phyloP scores from a whole-genome alignment of 2,888 invertebrate species.

The Cephonodes hylas region DNA sequence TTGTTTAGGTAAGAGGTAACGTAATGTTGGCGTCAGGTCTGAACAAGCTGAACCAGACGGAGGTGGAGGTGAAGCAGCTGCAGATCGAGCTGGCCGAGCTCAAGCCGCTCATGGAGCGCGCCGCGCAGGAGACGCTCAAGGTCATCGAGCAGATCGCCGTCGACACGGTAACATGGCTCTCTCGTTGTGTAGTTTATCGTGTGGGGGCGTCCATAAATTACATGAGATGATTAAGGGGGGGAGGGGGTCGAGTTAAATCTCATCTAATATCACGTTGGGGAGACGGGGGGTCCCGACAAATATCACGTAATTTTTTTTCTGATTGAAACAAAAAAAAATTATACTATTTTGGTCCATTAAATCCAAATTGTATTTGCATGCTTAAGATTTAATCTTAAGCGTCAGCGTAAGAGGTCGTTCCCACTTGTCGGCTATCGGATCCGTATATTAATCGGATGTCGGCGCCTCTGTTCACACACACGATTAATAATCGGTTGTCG shows the following conservation, averaged over 20 bases:
- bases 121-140: conserved; percentile 89
- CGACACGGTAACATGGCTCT: conserved; percentile 81
- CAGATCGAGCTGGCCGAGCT: conserved; percentile 89
- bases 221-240: too few species aligned
- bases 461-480: too few species aligned
- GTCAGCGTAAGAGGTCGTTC: not conserved
- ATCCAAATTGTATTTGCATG: too few species aligned
- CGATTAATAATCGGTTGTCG: too few species aligned
- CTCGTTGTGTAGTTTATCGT: not conserved
- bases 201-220: too few species aligned
- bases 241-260: too few species aligned
- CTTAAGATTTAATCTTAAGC: too few species aligned
- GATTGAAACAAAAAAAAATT: not conserved
- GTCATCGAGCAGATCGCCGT: conserved; percentile 89
- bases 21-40: conserved; percentile 81
- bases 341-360: not conserved
- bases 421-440: not conserved
- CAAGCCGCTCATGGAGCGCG: conserved; percentile 89
- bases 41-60: conserved; percentile 89
- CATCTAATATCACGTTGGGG: too few species aligned
- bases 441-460: not conserved
- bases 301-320: too few species aligned
- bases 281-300: too few species aligned
- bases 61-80: conserved; percentile 89
- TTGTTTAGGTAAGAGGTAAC: too few species aligned